Evolutionary conservation across 2,113 vertebrate genomes (phyloP), one percentile per base, ranked within the genome.

Genomic region (Dendropsophus ebraccatus): DNA sequence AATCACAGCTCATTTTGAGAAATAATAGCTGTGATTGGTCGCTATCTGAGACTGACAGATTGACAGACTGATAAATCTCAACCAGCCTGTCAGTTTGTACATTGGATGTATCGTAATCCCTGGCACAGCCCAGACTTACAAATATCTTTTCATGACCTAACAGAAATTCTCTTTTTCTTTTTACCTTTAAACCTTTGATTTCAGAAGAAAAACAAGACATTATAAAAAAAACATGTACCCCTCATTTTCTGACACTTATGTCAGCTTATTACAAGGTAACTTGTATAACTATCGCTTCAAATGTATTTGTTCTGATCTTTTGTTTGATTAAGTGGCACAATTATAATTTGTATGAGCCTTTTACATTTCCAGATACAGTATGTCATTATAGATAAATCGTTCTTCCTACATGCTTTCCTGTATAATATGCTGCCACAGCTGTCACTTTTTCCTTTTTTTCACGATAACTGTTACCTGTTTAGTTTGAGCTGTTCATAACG

Each of bases 301-400:
- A 70, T 10, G 19, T 41, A 70, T 47, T 47, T n/a, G n/a, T n/a
- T 47, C 23, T 19, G 11, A 65, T 81, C 54, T 25, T 60, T 45
- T 35, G 25, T 78, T 47, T 74, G 72, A n/a, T 37, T 47, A 82
- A 70, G 28, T 82, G 65, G 62, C 32, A 5, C 23, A 72, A 56
- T 56, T 73, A 56, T 72, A 10, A 49, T 37, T 72, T 54, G 16
- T n/a, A 13, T 25, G 25, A 72, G 28, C 28, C 54, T 62, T 83
- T 83, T 52, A 82, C n/a, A 23, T 37, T n/a, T 82, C 19, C n/a
- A 9, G 9, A 17, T 70, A 19, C 9, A 74, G 41, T 17, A 32
- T 83, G 32, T 73, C 50, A 56, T 72, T 72, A 50, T 30, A 5
- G 35, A 37, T 17, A 28, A n/a, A 23, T 70, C 14, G 11, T 81